Evolutionary conservation across 1,140 invertebrate species (phyloP), one percentile per base, ranked within the genome.

Genomic region (Drosophila aff.): DNA sequence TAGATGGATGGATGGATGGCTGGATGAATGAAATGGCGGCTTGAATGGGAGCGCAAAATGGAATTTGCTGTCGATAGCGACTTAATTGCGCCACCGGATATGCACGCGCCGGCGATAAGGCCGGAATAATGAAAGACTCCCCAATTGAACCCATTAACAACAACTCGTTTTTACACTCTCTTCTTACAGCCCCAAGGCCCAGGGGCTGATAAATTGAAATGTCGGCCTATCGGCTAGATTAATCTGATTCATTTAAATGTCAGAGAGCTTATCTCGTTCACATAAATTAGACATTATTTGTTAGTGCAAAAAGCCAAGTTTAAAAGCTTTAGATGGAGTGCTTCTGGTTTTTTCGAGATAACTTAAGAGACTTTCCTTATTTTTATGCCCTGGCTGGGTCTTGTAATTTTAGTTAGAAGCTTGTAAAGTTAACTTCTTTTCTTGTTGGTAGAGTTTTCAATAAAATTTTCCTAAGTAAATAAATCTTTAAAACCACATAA

Each of bases 51-150:
- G 46, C 15, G 46, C 46, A 26, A 49, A 60, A 78, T 77, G 75
- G 50, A 79, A 78, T 79, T 71, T 43, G 65, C 66, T 78, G 55
- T 79, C 50, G 76, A 79, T 78, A 64, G 76, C 58, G 31, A 50
- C 65, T 79, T 79, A 79, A 79, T 79, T 79, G 66, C 75, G 47
- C 74, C 75, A 77, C 75, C 75, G 75, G 74, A 77, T 77, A 77
- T 79, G 66, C 75, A 79, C 53, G 74, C 64, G 63, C 64, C 64
- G 50, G 9, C 67, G 75, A 78, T 78, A 77, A 77, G 75, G 44
- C 63, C 41, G 23, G 58, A 47, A 61, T 49, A 72, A 41, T 73
- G 33, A 41, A 38, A 57, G 55, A 49, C 57, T 63, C 26, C 55
- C 11, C 69, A 71, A 38, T 74, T 74, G 47, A 41, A 53, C 49